Conservation (phyloP, 2,888 invertebrate species). For the Lasioglossum morio region DNA sequence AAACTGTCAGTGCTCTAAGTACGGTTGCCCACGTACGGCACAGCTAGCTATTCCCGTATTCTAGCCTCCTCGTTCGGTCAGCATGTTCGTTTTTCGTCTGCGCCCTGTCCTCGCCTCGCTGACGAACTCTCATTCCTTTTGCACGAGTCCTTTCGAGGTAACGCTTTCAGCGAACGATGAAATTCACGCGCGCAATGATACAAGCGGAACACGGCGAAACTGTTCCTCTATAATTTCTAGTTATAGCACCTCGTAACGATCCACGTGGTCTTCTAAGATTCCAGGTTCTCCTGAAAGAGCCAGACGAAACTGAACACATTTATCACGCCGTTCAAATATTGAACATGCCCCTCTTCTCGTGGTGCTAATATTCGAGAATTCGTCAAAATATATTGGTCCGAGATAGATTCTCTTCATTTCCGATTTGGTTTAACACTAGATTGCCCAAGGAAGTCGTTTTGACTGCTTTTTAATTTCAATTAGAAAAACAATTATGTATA, state of each 20-base stretch:
- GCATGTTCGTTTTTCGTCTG: slow-evolving; percentile 69
- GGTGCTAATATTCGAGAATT: background rate
- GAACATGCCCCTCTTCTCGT: background rate
- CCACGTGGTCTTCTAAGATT: background rate
- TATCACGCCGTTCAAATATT: background rate
- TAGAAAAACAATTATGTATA: too few species aligned
- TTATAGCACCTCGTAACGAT: background rate
- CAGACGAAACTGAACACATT: background rate
- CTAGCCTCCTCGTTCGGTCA: slow-evolving; percentile 49
- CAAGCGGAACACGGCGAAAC: background rate
- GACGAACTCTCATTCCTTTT: slow-evolving; percentile 50
- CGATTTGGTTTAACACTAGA: too few species aligned
- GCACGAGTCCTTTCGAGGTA: slow-evolving; percentile 45
- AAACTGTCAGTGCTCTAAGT: slow-evolving; percentile 53
- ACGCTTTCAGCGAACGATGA: slow-evolving; percentile 38
- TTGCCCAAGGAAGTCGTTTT: too few species aligned
- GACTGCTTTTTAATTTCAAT: too few species aligned
- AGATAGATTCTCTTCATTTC: too few species aligned
- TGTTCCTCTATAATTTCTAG: background rate
- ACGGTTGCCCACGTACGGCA: slow-evolving; percentile 62
- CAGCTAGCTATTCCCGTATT: slow-evolving; percentile 68
- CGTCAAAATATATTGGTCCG: too few species aligned
- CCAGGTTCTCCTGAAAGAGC: background rate
- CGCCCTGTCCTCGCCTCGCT: slow-evolving; percentile 42
- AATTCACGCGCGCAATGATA: slow-evolving; percentile 25